A percentile compares a stretch with the other conserved stretches of the same genome.
Evolutionary conservation across 2,797 vertebrate genomes (phyloP).

Genomic region (Coilia nasus): DNA sequence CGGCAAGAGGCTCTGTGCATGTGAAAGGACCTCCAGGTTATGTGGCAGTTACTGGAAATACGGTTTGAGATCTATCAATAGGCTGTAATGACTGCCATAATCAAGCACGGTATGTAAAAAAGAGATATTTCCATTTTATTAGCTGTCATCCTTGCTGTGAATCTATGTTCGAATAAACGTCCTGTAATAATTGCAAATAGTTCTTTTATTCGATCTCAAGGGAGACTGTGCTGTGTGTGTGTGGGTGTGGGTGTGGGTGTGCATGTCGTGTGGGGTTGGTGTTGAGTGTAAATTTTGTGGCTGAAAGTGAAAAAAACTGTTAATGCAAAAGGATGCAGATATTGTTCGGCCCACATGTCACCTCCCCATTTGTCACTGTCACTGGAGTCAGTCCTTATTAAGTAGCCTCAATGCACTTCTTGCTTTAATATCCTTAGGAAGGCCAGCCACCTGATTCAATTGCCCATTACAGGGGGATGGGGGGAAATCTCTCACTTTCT

Average conservation of each 20-base stretch:
- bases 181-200: slow-evolving; percentile 92
- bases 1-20: background rate
- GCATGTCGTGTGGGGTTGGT: background rate
- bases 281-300: background rate
- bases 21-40: background rate
- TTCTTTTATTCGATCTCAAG: slow-evolving; percentile 79
- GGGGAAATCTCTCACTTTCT: slow-evolving; percentile 30
- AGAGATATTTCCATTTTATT: slow-evolving; percentile 89
- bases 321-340: slow-evolving; percentile 84
- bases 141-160: slow-evolving; percentile 89
- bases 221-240: slow-evolving; percentile 64
- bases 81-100: slow-evolving; percentile 78
- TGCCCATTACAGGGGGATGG: slow-evolving; percentile 80
- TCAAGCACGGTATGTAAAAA: slow-evolving; percentile 86
- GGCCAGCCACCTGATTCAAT: slow-evolving; percentile 99
- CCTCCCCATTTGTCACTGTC: slow-evolving; percentile 95
- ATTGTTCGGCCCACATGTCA: slow-evolving; percentile 87
- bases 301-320: slow-evolving; percentile 88
- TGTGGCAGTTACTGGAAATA: slow-evolving; percentile 46
- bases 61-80: slow-evolving; percentile 77
- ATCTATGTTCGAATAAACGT: slow-evolving; percentile 99
- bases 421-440: slow-evolving; percentile 99
- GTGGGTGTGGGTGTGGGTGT: slow-evolving; percentile 31
- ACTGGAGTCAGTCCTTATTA: slow-evolving; percentile 89
- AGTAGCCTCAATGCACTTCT: slow-evolving; percentile 86